Base-by-base conservation (phyloP, 2,113 vertebrate genomes). In the Dromiciops gliroides region DNA sequence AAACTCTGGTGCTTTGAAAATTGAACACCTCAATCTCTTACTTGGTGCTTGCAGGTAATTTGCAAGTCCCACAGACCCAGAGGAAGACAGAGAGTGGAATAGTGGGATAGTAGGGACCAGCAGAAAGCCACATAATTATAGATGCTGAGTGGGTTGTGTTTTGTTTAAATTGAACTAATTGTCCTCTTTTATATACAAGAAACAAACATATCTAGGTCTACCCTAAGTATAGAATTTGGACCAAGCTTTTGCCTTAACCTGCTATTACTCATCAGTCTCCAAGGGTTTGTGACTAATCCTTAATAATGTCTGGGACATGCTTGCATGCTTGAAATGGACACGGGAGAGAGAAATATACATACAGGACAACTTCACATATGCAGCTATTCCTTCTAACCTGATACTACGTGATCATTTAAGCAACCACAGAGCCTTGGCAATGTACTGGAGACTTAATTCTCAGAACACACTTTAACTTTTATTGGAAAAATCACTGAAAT, bases 281-380 rank as follows among this genome's bases (percentile, higher is more conserved):
- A 16, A 52, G 47, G 67, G 48, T 48, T 48, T 52, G 90, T 93
- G 92, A 47, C 49, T 95, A 24, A 22, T 51, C 47, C 31, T n/a
- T 89, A 93, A 89, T 52, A 8, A 92, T 93, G 89, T n/a, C 25
- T 95, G 94, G 8, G 19, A 53, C n/a, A 44, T 24, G 22, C 95
- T 95, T 91, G 50, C 56, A 90, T 94, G 51, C 88, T 12, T 88
- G 44, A 25, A 93, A 31, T 8, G 60, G 44, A 14, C 7, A 89
- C 75, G 48, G 28, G 44, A 91, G 94, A 94, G 89, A 92, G 89
- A 91, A 49, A 60, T 19, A 95, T 51, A 14, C 92, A 16, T 93
- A 44, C 52, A 7, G 93, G 52, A 93, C 92, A 83, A 51, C 11
- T 94, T 97, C 89, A 94, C 12, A 31, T 93, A 16, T 91, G 44